phyloP scores from a whole-genome alignment of 2,797 vertebrate species.

The Bradypus variegatus region DNA sequence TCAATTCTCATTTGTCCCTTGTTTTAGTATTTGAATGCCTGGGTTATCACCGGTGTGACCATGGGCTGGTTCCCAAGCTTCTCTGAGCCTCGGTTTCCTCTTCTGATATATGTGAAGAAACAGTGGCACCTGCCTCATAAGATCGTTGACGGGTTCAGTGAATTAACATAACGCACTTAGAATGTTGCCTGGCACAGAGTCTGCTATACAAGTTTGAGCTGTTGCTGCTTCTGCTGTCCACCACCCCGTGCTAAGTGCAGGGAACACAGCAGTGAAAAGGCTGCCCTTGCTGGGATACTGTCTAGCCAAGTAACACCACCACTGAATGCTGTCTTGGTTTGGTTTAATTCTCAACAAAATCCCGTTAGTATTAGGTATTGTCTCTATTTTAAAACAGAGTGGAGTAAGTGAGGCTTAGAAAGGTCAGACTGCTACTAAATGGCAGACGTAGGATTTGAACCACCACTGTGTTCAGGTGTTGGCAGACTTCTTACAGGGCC shows the following conservation, averaged over 20 bases:
- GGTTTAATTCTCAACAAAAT: neutral
- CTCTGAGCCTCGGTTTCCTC: neutral
- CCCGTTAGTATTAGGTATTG: no score
- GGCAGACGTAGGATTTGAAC: neutral
- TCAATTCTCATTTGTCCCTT: fast-evolving
- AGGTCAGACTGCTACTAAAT: neutral
- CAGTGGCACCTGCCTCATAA: neutral
- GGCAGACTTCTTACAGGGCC: neutral
- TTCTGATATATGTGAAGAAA: neutral
- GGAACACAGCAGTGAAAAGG: fast-evolving
- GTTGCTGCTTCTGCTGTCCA: no score
- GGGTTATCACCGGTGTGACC: no score
- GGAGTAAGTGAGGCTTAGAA: neutral
- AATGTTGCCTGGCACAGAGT: neutral
- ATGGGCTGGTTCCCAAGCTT: neutral
- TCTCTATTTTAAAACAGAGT: neutral
- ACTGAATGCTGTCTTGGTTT: no score
- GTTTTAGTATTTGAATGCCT: fast-evolving
- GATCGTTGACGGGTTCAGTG: neutral
- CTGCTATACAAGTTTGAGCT: no score
- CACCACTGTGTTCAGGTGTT: neutral
- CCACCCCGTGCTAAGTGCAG: neutral
- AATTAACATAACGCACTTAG: neutral
- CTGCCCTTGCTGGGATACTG: neutral
- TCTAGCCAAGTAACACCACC: fast-evolving